Conservation (phyloP, 30 jellyfish, hydroid and myxozoan species). For the Aurelia aurita region DNA sequence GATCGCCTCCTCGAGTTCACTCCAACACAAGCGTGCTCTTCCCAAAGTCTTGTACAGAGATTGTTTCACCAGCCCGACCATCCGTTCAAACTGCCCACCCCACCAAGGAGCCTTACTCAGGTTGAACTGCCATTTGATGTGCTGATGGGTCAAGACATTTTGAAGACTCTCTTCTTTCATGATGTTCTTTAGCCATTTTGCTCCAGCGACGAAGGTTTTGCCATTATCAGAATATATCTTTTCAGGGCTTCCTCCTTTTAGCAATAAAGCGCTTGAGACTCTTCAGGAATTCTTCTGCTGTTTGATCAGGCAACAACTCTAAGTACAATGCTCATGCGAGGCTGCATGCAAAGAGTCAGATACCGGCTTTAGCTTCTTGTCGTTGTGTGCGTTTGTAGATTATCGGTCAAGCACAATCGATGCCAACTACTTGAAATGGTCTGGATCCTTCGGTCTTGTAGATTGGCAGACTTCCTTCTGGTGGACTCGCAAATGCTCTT, state of each 20-base stretch:
- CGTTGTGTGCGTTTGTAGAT: background rate
- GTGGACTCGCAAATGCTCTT: conserved; percentile 23
- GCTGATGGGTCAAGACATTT: background rate
- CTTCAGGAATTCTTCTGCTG: conserved; percentile 39
- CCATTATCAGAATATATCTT: too few relatives aligned
- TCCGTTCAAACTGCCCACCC: conserved; percentile 58
- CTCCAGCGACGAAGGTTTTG: too few relatives aligned
- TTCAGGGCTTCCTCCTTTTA: background rate
- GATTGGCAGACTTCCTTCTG: conserved; percentile 41
- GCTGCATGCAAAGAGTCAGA: conserved; percentile 60
- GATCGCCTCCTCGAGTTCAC: conserved; percentile 48
- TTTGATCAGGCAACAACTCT: conserved; percentile 58
- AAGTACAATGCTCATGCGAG: conserved; percentile 50
- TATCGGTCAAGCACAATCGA: background rate
- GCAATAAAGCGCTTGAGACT: conserved; percentile 45
- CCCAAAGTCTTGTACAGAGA: background rate
- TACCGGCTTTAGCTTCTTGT: conserved; percentile 32
- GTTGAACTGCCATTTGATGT: too few relatives aligned
- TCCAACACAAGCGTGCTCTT: conserved; percentile 21
- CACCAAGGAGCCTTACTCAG: background rate
- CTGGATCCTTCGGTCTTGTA: too few relatives aligned
- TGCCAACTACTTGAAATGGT: too few relatives aligned
- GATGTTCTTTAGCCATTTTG: conserved; percentile 17
- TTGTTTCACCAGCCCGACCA: conserved; percentile 27
- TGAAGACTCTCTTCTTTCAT: background rate